Evolutionary conservation across 2,797 vertebrate genomes (phyloP), one percentile per base, ranked within the genome.

Genomic region (Odontamblyopus rebecca): DNA sequence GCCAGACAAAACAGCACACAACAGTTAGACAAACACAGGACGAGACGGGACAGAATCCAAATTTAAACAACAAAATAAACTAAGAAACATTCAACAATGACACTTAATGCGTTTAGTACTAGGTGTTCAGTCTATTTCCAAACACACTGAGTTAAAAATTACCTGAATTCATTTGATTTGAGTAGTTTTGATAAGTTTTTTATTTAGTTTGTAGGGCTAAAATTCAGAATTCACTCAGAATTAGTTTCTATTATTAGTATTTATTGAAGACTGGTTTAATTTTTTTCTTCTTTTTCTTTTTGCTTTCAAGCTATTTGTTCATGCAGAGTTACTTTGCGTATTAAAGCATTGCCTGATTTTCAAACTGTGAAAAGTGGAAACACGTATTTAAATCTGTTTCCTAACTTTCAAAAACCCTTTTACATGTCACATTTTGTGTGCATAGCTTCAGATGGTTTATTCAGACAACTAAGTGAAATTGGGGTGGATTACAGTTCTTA

Each of bases 1-100:
- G 91, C 81, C 85, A 90, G 74, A 91, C 82, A 80, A 79, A 81
- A 91, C 81, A 84, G 19, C 69, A 71, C 82, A 90, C 75, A 87
- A 81, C 82, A 71, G 86, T 91, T 85, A 89, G 85, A 89, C 82
- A 86, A 41, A 86, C 71, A 88, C 80, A 38, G 77, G 80, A 87
- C 80, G n/a, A 80, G 61, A 75, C 69, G 32, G 69, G 64, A 76
- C 73, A 75, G 64, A 74, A 77, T 5, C 26, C 0, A 70, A 79
- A 75, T 70, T 67, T 48, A 54, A 66, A 26, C 62, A 68, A 83
- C 41, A 78, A 68, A 71, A 76, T 48, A 78, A 70, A 88, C 69
- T 83, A 8, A 67, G 65, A 79, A 35, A 82, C 70, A 77, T 69
- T 57, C 71, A 75, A 85, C 76, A 75, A 30, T 7, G 27, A 82